phyloP scores from a whole-genome alignment of 1,140 invertebrate genomes.

The Ceratosolen solmsi region DNA sequence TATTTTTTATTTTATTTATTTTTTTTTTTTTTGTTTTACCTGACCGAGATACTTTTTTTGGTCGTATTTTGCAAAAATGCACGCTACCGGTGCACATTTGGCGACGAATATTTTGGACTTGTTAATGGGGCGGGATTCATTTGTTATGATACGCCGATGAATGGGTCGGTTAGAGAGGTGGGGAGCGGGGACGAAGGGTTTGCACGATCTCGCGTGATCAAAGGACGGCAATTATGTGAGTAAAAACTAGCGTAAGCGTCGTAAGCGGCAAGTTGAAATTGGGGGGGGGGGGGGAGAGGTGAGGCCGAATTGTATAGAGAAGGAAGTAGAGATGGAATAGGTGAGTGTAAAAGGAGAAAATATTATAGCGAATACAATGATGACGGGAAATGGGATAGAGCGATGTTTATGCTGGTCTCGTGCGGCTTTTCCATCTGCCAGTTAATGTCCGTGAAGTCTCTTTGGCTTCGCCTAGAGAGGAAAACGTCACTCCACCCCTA shows the following conservation, averaged over 20 bases:
- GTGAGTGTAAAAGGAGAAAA: background rate
- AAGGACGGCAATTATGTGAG: background rate
- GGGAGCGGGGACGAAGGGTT: background rate
- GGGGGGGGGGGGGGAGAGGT: too few species aligned
- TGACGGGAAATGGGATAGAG: background rate
- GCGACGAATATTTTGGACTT: slow-evolving; percentile 16
- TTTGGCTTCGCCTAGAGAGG: slow-evolving; percentile 53
- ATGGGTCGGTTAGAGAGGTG: background rate
- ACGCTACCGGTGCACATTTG: background rate
- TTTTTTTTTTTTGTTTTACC: too few species aligned
- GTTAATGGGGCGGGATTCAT: background rate
- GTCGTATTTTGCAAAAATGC: background rate
- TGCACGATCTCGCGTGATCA: background rate
- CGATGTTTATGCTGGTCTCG: slow-evolving; percentile 41
- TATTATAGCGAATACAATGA: background rate
- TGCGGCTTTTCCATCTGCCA: slow-evolving; percentile 53
- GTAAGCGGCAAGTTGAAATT: background rate
- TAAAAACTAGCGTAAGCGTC: background rate
- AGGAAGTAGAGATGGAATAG: background rate
- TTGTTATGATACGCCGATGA: slow-evolving; percentile 20
- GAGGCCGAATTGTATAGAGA: background rate
- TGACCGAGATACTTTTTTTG: background rate
- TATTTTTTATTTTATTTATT: slow-evolving; percentile 50
- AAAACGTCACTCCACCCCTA: slow-evolving; percentile 52
- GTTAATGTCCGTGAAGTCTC: slow-evolving; percentile 58